These are phyloP conservation scores for Pedionomus torquatus DNA, from an alignment of 2,113 vertebrate genomes.

Conservation along the genomic window DNA sequence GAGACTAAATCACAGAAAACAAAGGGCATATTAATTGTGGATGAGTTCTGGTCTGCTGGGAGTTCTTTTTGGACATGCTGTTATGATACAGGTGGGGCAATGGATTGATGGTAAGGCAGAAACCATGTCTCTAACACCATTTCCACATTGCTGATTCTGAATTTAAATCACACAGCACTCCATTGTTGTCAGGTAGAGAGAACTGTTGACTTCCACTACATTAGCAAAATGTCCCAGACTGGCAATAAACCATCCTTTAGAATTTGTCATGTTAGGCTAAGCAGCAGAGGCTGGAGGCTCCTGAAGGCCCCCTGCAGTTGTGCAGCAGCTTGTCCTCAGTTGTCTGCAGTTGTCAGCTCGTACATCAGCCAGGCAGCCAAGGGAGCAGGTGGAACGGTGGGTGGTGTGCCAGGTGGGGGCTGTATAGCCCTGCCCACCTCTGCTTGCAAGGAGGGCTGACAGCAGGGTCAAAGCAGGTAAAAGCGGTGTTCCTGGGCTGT, in stretches of 20 bases:
- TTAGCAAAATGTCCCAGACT: not conserved
- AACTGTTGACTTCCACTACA: not conserved
- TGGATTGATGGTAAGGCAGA: not conserved
- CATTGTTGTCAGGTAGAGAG: not conserved
- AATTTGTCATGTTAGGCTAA: not conserved
- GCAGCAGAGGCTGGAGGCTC: not conserved
- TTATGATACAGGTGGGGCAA: not conserved
- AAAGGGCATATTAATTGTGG: not conserved
- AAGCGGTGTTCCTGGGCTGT: not conserved
- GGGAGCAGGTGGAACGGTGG: not conserved
- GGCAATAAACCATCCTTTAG: not conserved
- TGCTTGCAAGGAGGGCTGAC: not conserved
- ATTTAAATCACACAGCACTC: not conserved
- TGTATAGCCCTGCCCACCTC: not conserved
- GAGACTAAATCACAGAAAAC: not conserved
- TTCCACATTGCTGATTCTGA: not conserved
- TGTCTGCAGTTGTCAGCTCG: too few relatives aligned
- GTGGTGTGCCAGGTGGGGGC: not conserved
- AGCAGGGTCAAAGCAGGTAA: not conserved
- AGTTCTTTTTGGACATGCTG: not conserved
- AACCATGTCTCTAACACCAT: not conserved
- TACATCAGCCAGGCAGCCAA: not conserved
- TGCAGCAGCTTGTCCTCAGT: not conserved
- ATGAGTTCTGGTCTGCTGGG: not conserved
- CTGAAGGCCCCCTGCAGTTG: not conserved